Evolutionary conservation across 2,113 vertebrate genomes (phyloP), one percentile per base, ranked within the genome.

Genomic region (Callaeas wilsoni): DNA sequence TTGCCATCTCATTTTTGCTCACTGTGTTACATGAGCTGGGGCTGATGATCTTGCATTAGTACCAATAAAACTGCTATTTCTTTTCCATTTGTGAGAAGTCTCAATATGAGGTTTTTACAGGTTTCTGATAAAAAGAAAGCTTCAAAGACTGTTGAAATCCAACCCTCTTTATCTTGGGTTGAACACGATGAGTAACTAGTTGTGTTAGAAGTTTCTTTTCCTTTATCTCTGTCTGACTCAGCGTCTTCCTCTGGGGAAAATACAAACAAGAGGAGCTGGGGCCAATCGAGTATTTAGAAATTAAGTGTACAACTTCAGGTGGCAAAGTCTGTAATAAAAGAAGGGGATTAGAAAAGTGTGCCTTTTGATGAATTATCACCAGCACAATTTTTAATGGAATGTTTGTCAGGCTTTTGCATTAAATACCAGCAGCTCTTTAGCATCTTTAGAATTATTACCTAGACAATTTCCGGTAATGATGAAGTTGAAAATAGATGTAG

Each of bases 301-400:
- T 87, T 50, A 96, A 96, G 85, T 33, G 5, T 60, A 64, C 84
- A 84, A 67, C 53, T 96, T 97, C 67, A 95, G 76, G 78, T 94
- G 47, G 56, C 76, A 87, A 94, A 84, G 63, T 92, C 78, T 89
- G 74, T 94, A 93, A 57, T 95, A 83, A 94, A 91, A 90, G 49
- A 85, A 71, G 76, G 59, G n/a, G 35, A 77, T 70, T 80, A 70
- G 52, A 90, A 65, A 63, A 75, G 6, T 64, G 57, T 56, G 25
- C 80, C 49, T 96, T 90, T 88, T 95, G 87, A 95, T 83, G 60
- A 96, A 82, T 95, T 95, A 94, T 81, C 52, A 78, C 63, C 53
- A 55, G 85, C 90, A 86, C 47, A 71, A 18, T 87, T 85, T 88
- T 93, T 57, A 88, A 94, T 74, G 60, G 62, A 85, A 39, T 75